Base-by-base conservation (phyloP, 1,140 invertebrate species). In the Calliopsis andreniformis region DNA sequence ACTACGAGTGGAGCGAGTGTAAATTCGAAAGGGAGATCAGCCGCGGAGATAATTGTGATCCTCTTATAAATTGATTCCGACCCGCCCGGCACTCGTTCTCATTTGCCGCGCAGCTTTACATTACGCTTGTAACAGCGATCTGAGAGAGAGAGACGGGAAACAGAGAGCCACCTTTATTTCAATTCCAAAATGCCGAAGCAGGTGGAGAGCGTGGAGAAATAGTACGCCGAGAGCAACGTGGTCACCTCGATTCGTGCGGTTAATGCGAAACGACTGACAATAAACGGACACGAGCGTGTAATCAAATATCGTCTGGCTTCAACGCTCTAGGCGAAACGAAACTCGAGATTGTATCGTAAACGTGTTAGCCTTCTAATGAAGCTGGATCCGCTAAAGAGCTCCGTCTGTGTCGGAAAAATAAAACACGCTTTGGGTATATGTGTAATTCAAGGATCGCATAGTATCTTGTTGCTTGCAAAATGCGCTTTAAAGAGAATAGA, bases 31-130 rank as follows among this genome's bases (percentile, higher is more conserved):
- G 28, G 62, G 49, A 23, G 62, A 42, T 39, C 42, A 30, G 53
- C 39, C 63, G 42, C 63, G 30, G 25, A 42, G 51, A 76, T 76
- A 76, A 76, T 68, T 25, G 72, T 30, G 72, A 68, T 68, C 53
- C 72, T 76, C 51, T 76, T 59, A 49, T 42, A 76, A 68, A 76
- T 76, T 76, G 64, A 76, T 68, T 76, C 49, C 53, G 32, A 7
- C 43, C n/a, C 32, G n/a, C n/a, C n/a, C n/a, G n/a, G n/a, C n/a
- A n/a, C n/a, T n/a, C 25, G 61, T 62, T 49, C 45, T 23, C 68
- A 49, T 49, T 70, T 35, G n/a, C 20, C 39, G 14, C 39, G 23
- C 14, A 12, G n/a, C n/a, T 20, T 8, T 12, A 16, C 20, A 0
- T 3, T 1, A 6, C 14, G 43, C 51, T n/a, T n/a, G n/a, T n/a